Evolutionary conservation across 2,888 invertebrate genomes (phyloP), one percentile per base, ranked within the genome.

Genomic region (Acronicta psi): DNA sequence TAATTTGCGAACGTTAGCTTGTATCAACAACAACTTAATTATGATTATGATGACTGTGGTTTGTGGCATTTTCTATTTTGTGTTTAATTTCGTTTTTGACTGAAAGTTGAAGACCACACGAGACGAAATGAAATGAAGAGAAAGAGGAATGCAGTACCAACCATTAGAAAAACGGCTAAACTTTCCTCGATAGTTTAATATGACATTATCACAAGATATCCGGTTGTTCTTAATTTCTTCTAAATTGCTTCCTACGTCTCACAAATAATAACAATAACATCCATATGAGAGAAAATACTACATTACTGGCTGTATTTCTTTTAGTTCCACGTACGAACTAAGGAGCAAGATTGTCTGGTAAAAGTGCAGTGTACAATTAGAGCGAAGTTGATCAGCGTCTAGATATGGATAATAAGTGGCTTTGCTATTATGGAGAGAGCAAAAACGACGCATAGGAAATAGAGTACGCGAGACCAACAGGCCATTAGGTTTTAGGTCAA

Each of bases 391-490:
- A 91, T 92, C 83, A 58, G 72, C 80, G 76, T 65, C 61, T 63
- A 73, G 92, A 91, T 90, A 90, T 79, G 83, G 82, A 82, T 87
- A 87, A 89, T 87, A 83, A 81, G 80, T 79, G 75, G 77, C 78
- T 72, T 75, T 63, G 81, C 76, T 79, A 89, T 89, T 86, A 86
- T 52, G 81, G 91, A 87, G 92, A 92, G 89, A 92, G 92, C 80
- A 77, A 74, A 64, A 75, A 65, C 67, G 61, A 66, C 40, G 31
- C 49, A 44, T 54, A 58, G 59, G 61, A 74, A 75, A 72, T 69
- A 62, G 64, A 77, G 64, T 73, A 76, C 54, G 42, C 64, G 50
- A 43, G 43, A 54, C 56, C 63, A 54, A 59, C 59, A 13, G n/a
- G 34, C 34, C 34, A 34, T 34, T 34, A 34, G 34, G 65, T 71